Base-by-base conservation (phyloP, 1,140 invertebrate genomes). In the Oryctes rhinoceros region DNA sequence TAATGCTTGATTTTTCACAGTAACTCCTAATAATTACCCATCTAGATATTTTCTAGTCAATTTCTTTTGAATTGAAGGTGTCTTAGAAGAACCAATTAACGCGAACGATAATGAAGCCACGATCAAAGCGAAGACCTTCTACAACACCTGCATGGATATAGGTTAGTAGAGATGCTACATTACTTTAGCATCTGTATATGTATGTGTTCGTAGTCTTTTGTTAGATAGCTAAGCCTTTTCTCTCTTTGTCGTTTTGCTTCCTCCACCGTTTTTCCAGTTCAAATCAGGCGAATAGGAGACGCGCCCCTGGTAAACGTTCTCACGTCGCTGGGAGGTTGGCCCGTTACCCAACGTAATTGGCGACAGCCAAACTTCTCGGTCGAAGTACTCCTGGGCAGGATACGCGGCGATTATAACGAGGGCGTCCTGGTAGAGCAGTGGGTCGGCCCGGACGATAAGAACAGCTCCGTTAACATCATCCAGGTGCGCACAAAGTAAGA, bases 371-470 rank as follows among this genome's bases (percentile, higher is more conserved):
- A 87, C 1, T 88, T 90, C 67, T 87, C 90, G 3, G 83, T 94
- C 10, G 94, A 95, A 87, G 86, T 88, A 3, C 87, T 95, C n/a
- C 87, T 94, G 65, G 95, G 94, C 3, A 87, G 88, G 81, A 85
- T 96, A 11, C 88, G 94, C 0, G 91, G 92, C 0, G 90, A 93
- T 79, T 94, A 92, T 84, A 95, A 95, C 86, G 92, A 94, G 84
- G 93, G 93, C 7, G 91, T 94, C 49, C 87, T 96, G 13, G 88
- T 96, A 39, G 94, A 96, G 83, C 92, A 94, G 77, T 96, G 94
- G 92, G 93, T 96, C 77, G 94, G 94, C 0, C 94, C 95, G 0
- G 95, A 96, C 84, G 95, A 96, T 87, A 95, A 94, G 87, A 95
- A 96, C 87, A 95, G 94, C 83, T 94, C 94, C 35, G 90, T 91